These are phyloP conservation scores for Graptemys geographica DNA, from an alignment of 2,797 vertebrate species.

Conservation along the genomic window DNA sequence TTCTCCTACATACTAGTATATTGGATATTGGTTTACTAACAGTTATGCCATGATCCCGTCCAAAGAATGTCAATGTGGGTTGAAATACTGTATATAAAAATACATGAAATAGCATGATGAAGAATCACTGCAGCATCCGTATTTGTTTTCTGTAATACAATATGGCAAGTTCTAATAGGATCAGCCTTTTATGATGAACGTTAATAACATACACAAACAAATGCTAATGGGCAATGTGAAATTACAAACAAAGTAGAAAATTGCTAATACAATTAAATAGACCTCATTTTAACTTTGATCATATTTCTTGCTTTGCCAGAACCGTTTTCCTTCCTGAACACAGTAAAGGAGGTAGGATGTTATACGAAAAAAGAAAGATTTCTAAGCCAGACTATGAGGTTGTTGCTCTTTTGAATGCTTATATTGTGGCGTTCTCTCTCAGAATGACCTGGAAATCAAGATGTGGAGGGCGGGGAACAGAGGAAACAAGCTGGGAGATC, in stretches of 20 bases:
- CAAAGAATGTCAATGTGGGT: neutral
- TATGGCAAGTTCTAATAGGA: conserved; percentile 66
- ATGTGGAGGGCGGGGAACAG: too few relatives aligned
- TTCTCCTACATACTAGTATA: neutral
- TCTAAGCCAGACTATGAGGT: fast-evolving
- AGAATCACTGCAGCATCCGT: neutral
- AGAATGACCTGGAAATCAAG: neutral
- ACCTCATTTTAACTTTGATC: conserved; percentile 52
- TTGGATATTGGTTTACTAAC: neutral
- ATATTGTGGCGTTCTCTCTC: neutral
- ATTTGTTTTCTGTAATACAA: conserved; percentile 72
- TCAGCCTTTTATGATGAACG: conserved; percentile 75
- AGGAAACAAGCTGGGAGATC: neutral
- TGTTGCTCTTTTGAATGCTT: neutral
- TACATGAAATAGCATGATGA: neutral
- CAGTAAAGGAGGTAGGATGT: neutral
- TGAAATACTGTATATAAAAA: neutral
- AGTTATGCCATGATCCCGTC: neutral
- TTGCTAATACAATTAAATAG: conserved; percentile 66
- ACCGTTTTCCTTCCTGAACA: neutral
- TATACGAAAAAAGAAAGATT: neutral
- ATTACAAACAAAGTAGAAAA: conserved; percentile 74
- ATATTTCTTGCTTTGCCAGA: neutral
- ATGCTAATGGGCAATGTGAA: conserved; percentile 71
- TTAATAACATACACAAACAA: conserved; percentile 75